Evolutionary conservation across 30 jellyfish, hydroid and myxozoan genomes (phyloP), one percentile per base, ranked within the genome.

Genomic region (Hydractinia symbiolongicarpus): DNA sequence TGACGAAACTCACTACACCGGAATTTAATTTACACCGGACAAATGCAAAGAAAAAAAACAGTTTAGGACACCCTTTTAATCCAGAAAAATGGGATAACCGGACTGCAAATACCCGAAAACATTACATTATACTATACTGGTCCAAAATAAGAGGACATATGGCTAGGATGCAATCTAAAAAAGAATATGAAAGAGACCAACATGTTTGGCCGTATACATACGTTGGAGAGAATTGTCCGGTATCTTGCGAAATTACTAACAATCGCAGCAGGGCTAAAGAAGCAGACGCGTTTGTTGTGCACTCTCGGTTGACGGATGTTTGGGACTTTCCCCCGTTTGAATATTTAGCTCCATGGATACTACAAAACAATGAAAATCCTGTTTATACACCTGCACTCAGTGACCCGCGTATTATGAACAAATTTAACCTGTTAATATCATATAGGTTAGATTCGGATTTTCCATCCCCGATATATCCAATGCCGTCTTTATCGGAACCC

Each of bases 401-500:
- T 51, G 95, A 93, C 70, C 95, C 95, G 15, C 85, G 95, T 21
- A 77, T 93, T 10, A 93, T 93, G 98, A 84, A 88, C 82, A 93
- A 93, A 62, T 93, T 93, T 70, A 93, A 93, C 78, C 86, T 93
- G 30, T 90, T 93, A 51, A 88, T 93, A 30, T 88, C 97, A 21
- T 93, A 93, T 72, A 68, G 98, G 16, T 82, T 93, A 9, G 98
- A 93, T 82, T 87, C 98, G 52, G 98, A 93, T 60, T 93, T 93
- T 44, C 98, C 98, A 71, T 88, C 97, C 53, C 98, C 98, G n/a
- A 93, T 93, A 13, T 93, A 93, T 67, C 98, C 98, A 56, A 87
- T 83, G 77, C 98, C 98, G 62, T 83, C 88, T 10, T 72, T 88
- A n/a, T 86, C 89, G 15, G 83, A 87, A 72, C 94, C 96, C 19